These are phyloP conservation scores for Melipona beecheii DNA, from an alignment of 2,888 invertebrate species.

Conservation along the genomic window DNA sequence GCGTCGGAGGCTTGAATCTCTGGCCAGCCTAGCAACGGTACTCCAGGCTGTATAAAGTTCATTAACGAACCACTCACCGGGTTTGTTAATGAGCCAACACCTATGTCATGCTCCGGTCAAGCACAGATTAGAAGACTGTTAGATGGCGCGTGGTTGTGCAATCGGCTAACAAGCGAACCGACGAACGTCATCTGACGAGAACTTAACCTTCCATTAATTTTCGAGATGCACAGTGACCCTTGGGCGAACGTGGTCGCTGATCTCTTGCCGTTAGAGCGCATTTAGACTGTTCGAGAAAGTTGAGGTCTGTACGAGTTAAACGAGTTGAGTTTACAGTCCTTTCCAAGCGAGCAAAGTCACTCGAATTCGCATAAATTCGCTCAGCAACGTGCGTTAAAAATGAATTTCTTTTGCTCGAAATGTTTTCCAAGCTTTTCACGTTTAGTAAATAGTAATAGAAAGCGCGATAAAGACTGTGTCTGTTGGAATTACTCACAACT, in stretches of 20 bases:
- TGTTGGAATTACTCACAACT: no score
- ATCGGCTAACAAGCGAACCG: neutral
- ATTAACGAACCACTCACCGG: slow-evolving; percentile 54
- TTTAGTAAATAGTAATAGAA: no score
- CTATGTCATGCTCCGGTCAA: slow-evolving; percentile 32
- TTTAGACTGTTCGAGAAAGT: no score
- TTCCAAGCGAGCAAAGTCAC: no score
- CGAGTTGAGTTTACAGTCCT: no score
- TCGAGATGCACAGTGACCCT: neutral
- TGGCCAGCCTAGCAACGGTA: slow-evolving; percentile 22
- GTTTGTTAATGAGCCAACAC: slow-evolving; percentile 45
- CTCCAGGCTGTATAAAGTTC: slow-evolving; percentile 29
- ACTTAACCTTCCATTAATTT: neutral
- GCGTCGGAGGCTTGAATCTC: slow-evolving; percentile 8
- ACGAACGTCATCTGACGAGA: neutral
- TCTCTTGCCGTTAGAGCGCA: no score
- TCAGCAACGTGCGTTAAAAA: no score
- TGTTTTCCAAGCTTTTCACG: no score
- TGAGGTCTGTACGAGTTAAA: no score
- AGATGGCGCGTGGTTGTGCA: neutral
- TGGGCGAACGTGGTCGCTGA: neutral
- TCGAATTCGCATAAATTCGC: no score
- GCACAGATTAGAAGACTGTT: slow-evolving; percentile 41
- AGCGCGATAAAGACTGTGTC: no score
- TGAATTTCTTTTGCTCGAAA: no score